Base-by-base conservation (phyloP, 1,140 invertebrate species). In the Halesus radiatus region DNA sequence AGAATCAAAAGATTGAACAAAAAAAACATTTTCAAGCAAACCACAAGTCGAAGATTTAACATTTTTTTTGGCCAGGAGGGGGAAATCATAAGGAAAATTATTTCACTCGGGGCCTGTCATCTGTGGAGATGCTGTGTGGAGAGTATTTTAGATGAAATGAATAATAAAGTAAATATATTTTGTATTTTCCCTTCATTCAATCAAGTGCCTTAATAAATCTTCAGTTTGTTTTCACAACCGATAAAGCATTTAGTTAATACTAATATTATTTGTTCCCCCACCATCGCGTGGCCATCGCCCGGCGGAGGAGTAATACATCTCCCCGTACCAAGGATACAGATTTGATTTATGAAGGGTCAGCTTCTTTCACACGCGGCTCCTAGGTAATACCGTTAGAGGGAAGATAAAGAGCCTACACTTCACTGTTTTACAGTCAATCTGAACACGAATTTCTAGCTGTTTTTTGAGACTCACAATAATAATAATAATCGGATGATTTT, bases 301-400 rank as follows among this genome's bases (percentile, higher is more conserved):
- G 7, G 66, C 29, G 23, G 32, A 26, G 52, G 45, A 78, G 76
- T 75, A 78, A 82, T 82, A 78, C 81, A 82, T 82, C 78, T 82
- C 62, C 50, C 70, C 10, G 37, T 32, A 52, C 52, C 32, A n/a
- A 53, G 37, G 76, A 58, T 77, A 78, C 72, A 70, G 78, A 78
- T 82, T 80, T 82, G 81, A 82, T 82, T 82, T 82, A 82, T 80
- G 78, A 64, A 37, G 81, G 81, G 74, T 80, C 81, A 80, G 75
- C 52, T 68, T 20, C 62, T 52, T 77, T 62, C 74, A 77, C 75
- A 77, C 75, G 75, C 58, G 60, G 50, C 70, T 77, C 77, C 32
- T 18, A 15, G 80, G 79, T 81, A 81, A 81, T 78, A 75, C 62
- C 68, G 80, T 79, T 78, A 81, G 68, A 73, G 60, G 29, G 76